phyloP scores from a whole-genome alignment of 2,888 invertebrate species.

The Norana najaformis region DNA sequence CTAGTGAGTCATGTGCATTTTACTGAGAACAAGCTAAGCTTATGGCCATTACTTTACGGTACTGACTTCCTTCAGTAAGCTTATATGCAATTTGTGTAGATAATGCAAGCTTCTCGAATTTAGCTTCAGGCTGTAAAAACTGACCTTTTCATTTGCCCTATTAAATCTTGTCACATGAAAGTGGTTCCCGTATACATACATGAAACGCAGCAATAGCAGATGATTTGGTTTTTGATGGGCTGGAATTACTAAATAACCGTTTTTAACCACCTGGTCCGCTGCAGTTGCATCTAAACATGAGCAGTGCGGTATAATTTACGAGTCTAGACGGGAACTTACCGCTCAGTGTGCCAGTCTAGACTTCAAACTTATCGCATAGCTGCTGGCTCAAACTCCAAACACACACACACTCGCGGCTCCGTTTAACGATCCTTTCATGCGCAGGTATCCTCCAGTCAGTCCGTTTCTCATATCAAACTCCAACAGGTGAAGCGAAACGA shows the following conservation, averaged over 20 bases:
- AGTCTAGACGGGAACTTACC: not conserved
- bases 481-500: too few species aligned
- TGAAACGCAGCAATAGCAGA: not conserved
- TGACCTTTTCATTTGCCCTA: not conserved
- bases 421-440: too few species aligned
- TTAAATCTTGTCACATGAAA: not conserved
- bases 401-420: too few species aligned
- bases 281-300: not conserved
- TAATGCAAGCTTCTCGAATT: not conserved
- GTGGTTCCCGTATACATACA: not conserved
- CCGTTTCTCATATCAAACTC: too few species aligned
- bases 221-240: not conserved
- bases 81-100: not conserved
- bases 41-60: not conserved
- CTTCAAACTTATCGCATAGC: not conserved
- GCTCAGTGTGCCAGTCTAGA: not conserved
- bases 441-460: too few species aligned
- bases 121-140: not conserved
- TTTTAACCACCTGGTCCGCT: not conserved
- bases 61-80: not conserved
- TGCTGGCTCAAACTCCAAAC: not conserved
- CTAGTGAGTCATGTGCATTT: too few species aligned
- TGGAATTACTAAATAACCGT: not conserved
- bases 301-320: not conserved
- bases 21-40: not conserved